Evolutionary conservation across 2,797 vertebrate species (phyloP), one percentile per base, ranked within the genome.

Genomic region (Phoxinus dragarum): DNA sequence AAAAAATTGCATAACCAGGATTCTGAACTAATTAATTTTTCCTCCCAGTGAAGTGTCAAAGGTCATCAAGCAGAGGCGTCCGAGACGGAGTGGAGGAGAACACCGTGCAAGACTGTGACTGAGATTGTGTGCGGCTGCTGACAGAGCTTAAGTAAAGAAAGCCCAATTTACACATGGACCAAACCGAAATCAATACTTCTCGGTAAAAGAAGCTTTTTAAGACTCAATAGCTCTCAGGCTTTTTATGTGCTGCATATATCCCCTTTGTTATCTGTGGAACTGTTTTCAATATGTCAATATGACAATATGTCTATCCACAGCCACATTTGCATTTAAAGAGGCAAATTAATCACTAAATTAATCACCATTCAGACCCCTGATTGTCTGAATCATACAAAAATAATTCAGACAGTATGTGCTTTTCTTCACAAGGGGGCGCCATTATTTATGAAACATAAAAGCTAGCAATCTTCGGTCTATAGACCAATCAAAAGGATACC

Each of bases 341-440:
- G 8, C 71, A 52, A 17, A 1, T 86, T 64, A 76, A 34, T 75
- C n/a, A 69, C 6, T 59, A 21, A 80, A 36, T 84, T 40, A 75
- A 47, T 80, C 64, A 76, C 14, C n/a, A 38, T 47, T 10, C 14
- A 5, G 12, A 52, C 23, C 75, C 59, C 73, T 83, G n/a, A 64
- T 21, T 74, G 40, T 17, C 31, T 31, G n/a, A 27, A 34, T 84
- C 21, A 77, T 40, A 69, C 40, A 75, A 67, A 66, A 56, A 31
- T 19, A 44, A 34, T 59, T 9, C 19, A 27, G 59, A 66, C n/a
- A 47, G 59, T 21, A 9, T 8, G n/a, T 21, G 49, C 6, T 56
- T 27, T 73, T 75, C n/a, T 49, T 77, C 87, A 89, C 82, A 87
- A 27, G 73, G 73, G 73, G 84, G 72, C 59, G 47, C 81, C 67